Percentiles rank a stretch among this genome's conserved stretches.
These are phyloP conservation scores for Drosophila nigrodunni DNA, from an alignment of 1,140 invertebrate genomes.

Conservation along the genomic window DNA sequence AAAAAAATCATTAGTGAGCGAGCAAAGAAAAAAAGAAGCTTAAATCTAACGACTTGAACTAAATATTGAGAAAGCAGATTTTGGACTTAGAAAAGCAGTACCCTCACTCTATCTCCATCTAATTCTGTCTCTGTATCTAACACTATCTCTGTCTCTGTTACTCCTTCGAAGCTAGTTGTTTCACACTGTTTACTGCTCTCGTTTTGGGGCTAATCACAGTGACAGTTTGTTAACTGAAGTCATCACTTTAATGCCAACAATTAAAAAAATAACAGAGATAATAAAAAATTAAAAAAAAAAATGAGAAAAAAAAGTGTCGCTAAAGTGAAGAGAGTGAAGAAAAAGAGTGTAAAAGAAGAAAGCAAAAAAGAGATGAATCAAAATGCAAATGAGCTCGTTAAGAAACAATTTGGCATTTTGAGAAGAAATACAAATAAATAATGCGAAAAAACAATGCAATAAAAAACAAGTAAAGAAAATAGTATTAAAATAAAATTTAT, in stretches of 20 bases:
- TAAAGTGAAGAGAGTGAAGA: conserved; percentile 9
- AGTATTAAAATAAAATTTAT: not conserved
- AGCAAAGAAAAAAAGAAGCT: conserved; percentile 8
- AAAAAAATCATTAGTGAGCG: conserved; percentile 3
- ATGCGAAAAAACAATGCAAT: conserved; percentile 11
- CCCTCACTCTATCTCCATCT: not conserved
- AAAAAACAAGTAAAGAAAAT: not conserved
- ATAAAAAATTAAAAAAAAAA: not conserved
- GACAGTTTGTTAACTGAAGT: conserved; percentile 28
- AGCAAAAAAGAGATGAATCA: conserved; percentile 12
- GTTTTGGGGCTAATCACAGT: conserved; percentile 1
- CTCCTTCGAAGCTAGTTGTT: not conserved
- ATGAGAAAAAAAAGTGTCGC: conserved; percentile 9
- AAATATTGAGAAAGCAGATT: conserved; percentile 29
- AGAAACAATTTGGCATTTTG: conserved; percentile 42
- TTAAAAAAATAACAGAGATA: conserved; percentile 14
- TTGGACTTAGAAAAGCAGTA: not conserved
- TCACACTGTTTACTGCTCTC: not conserved
- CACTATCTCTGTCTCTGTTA: not conserved
- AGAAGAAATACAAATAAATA: conserved; percentile 13
- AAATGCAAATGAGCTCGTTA: conserved; percentile 43
- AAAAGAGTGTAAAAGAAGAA: not conserved
- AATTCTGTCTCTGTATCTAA: not conserved
- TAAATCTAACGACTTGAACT: conserved; percentile 3
- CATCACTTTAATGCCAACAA: conserved; percentile 35